Evolutionary conservation across 2,797 vertebrate genomes (phyloP).

Genomic region (Halcyon badia): DNA sequence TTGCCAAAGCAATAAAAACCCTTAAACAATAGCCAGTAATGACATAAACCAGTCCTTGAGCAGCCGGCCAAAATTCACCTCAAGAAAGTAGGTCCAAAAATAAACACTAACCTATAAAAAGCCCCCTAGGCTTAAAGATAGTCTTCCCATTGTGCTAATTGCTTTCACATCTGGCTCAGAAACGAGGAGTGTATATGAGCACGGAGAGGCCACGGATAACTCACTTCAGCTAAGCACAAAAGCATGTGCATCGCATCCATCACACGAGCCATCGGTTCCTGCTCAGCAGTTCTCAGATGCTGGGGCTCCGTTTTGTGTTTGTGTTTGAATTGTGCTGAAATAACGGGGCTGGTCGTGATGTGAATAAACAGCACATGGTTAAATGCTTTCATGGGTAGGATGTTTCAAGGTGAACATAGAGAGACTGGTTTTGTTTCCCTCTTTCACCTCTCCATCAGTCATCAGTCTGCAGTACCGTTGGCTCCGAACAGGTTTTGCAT

Average conservation of each 20-base stretch:
- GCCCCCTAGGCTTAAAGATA: slow-evolving; percentile 19
- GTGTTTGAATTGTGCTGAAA: background rate
- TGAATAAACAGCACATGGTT: background rate
- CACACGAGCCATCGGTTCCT: background rate
- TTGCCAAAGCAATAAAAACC: slow-evolving; percentile 53
- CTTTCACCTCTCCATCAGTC: background rate
- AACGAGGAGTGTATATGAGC: background rate
- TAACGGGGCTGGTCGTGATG: background rate
- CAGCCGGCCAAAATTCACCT: slow-evolving; percentile 46
- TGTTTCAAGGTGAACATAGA: background rate
- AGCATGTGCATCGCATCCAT: background rate
- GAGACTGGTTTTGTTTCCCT: background rate
- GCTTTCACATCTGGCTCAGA: slow-evolving; percentile 63
- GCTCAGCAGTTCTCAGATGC: background rate
- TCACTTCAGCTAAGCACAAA: slow-evolving; percentile 4
- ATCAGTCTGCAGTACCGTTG: accelerated
- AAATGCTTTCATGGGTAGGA: background rate
- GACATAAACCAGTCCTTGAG: slow-evolving; percentile 51
- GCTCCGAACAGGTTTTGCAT: background rate
- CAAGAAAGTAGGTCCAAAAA: slow-evolving; percentile 57
- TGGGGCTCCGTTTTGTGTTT: background rate
- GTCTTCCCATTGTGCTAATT: slow-evolving; percentile 28
- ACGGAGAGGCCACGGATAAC: slow-evolving; percentile 27
- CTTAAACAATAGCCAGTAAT: slow-evolving; percentile 58
- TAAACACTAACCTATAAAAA: slow-evolving; percentile 70